Percentiles rank a stretch among this genome's conserved stretches.
phyloP scores from a whole-genome alignment of 2,888 invertebrate genomes.

The Cantharis rufa region DNA sequence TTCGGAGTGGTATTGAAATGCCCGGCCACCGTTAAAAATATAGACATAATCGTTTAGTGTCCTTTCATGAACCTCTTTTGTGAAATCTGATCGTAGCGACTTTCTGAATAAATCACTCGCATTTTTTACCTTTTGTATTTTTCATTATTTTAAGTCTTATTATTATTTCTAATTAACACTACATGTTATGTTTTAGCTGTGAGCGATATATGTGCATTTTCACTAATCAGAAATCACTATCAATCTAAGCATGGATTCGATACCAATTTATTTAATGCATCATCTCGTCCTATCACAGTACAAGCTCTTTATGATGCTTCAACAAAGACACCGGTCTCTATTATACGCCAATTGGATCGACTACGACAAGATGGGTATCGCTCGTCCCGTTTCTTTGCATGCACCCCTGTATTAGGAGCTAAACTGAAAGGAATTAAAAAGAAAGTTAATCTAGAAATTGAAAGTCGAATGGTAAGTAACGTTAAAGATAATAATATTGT shows the following conservation, averaged over 20 bases:
- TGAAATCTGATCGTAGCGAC: too few species aligned
- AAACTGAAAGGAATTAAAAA: constrained; percentile 70
- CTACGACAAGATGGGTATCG: constrained; percentile 66
- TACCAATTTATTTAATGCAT: constrained; percentile 75
- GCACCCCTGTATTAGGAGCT: constrained; percentile 79
- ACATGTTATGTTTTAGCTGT: constrained; percentile 76
- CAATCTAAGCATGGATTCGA: constrained; percentile 70
- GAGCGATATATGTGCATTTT: constrained; percentile 88
- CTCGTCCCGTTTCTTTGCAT: constrained; percentile 74
- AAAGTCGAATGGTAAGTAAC: constrained; percentile 81
- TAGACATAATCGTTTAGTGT: too few species aligned
- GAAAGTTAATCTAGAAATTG: constrained; percentile 80
- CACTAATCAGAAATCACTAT: constrained; percentile 77
- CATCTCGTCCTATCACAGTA: constrained; percentile 75
- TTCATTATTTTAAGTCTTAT: neutral
- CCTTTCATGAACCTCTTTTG: too few species aligned
- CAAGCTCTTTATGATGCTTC: constrained; percentile 80
- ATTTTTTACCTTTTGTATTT: neutral
- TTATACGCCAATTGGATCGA: constrained; percentile 70
- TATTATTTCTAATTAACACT: neutral
- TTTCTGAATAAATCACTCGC: too few species aligned
- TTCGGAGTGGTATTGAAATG: too few species aligned
- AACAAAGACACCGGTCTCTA: constrained; percentile 66
- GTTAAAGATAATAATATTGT: neutral
- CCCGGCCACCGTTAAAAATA: too few species aligned